Evolutionary conservation across 2,113 vertebrate species (phyloP).

Genomic region (Phylloscopus trochilus): DNA sequence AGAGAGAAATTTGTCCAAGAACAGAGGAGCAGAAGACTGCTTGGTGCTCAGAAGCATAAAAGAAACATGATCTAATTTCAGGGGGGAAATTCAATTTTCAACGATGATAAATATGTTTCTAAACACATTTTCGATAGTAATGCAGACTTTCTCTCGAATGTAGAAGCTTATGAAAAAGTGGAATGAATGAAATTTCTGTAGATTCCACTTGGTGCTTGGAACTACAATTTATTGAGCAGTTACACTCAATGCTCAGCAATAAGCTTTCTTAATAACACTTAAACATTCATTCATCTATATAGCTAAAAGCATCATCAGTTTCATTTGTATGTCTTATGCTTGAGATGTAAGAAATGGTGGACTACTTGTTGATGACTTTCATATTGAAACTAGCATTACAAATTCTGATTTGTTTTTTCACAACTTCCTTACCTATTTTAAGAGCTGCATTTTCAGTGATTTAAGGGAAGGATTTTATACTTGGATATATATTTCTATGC

Average conservation of each 20-base stretch:
- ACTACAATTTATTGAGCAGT: background rate
- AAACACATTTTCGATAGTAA: background rate
- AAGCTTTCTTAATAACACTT: background rate
- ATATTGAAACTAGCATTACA: background rate
- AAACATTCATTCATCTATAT: background rate
- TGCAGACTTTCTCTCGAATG: background rate
- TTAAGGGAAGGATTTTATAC: background rate
- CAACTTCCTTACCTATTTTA: background rate
- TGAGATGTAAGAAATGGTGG: background rate
- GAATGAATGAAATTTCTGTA: background rate
- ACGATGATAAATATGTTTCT: background rate
- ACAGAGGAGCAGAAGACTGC: background rate
- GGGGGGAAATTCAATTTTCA: background rate
- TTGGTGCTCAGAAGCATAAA: background rate
- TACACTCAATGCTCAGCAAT: background rate
- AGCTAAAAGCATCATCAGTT: background rate
- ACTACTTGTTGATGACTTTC: background rate
- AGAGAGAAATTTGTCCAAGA: background rate
- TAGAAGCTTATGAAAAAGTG: background rate
- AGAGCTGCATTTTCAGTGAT: background rate
- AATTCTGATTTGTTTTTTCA: background rate
- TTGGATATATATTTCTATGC: background rate
- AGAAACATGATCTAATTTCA: background rate
- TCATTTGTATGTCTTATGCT: background rate
- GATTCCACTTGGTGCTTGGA: background rate